These are phyloP conservation scores for Saccopteryx bilineata DNA, from an alignment of 2,113 vertebrate species.

Conservation along the genomic window DNA sequence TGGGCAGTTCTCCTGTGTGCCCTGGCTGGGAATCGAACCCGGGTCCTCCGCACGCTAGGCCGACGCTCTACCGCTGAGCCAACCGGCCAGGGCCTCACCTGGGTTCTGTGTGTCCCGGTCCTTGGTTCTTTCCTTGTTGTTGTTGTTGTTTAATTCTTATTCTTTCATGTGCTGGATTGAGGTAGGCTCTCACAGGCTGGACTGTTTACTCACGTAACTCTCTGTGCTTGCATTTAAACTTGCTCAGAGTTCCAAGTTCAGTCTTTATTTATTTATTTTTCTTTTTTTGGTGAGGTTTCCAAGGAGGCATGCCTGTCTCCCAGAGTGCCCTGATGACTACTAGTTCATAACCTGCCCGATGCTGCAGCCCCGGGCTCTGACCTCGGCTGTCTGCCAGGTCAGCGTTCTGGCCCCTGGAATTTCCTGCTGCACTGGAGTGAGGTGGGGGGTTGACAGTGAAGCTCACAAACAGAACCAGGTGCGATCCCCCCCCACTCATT, in stretches of 20 bases:
- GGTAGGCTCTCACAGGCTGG: rapidly evolving
- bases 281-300: neutral
- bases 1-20: too few species aligned
- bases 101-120: too few species aligned
- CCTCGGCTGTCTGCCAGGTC: rapidly evolving
- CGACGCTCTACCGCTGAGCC: too few species aligned
- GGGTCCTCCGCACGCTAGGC: too few species aligned
- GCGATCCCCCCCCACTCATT: too few species aligned
- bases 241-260: neutral
- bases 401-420: neutral
- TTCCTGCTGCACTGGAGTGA: neutral
- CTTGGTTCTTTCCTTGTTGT: neutral
- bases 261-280: neutral
- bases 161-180: neutral
- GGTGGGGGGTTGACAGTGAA: neutral
- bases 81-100: too few species aligned
- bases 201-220: neutral
- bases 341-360: neutral
- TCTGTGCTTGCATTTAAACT: neutral
- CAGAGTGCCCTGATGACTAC: constrained; percentile 6
- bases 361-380: neutral
- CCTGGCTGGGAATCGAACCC: too few species aligned
- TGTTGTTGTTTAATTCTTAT: neutral
- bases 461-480: neutral
- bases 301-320: neutral